A percentile compares a stretch with the other conserved stretches of the same genome.
These are phyloP conservation scores for Crax fasciolata DNA, from an alignment of 2,797 vertebrate genomes.

Conservation along the genomic window DNA sequence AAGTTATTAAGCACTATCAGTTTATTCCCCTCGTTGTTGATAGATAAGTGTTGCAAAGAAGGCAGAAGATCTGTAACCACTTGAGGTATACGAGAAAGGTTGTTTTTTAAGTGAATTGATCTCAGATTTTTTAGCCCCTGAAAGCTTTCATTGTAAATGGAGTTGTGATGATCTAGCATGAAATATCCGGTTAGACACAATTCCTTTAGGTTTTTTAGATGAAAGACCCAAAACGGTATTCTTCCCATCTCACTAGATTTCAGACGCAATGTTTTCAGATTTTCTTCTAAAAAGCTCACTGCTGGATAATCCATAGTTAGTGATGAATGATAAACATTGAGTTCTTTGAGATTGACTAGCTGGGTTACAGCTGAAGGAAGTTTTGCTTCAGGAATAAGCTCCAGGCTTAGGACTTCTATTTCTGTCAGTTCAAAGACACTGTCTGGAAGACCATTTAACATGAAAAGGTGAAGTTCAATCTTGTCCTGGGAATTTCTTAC, in stretches of 20 bases:
- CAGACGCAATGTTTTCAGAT: slow-evolving; percentile 83
- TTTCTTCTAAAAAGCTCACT: slow-evolving; percentile 84
- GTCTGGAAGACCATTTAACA: slow-evolving; percentile 87
- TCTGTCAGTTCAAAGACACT: slow-evolving; percentile 87
- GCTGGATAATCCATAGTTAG: slow-evolving; percentile 84
- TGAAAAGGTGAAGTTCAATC: slow-evolving; percentile 85
- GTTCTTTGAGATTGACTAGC: slow-evolving; percentile 84
- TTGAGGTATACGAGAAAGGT: slow-evolving; percentile 86
- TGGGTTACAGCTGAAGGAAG: slow-evolving; percentile 83
- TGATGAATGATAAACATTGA: slow-evolving; percentile 84
- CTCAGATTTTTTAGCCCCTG: slow-evolving; percentile 85
- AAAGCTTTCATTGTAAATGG: slow-evolving; percentile 79
- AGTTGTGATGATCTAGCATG: slow-evolving; percentile 80
- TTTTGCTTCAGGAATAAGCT: slow-evolving; percentile 87
- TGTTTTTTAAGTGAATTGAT: slow-evolving; percentile 84
- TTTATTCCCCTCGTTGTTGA: slow-evolving; percentile 88
- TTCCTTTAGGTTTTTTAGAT: slow-evolving; percentile 85
- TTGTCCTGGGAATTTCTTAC: slow-evolving; percentile 84
- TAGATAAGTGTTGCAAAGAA: slow-evolving; percentile 84
- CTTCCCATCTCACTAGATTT: slow-evolving; percentile 86
- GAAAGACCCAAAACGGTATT: slow-evolving; percentile 87
- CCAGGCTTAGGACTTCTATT: slow-evolving; percentile 86
- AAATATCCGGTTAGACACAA: slow-evolving; percentile 84
- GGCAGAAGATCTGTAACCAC: slow-evolving; percentile 85
- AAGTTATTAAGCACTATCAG: slow-evolving; percentile 85